Percentiles rank a stretch among this genome's conserved stretches.
These are phyloP conservation scores for Portunus trituberculatus DNA, from an alignment of 1,140 invertebrate species.

Conservation along the genomic window DNA sequence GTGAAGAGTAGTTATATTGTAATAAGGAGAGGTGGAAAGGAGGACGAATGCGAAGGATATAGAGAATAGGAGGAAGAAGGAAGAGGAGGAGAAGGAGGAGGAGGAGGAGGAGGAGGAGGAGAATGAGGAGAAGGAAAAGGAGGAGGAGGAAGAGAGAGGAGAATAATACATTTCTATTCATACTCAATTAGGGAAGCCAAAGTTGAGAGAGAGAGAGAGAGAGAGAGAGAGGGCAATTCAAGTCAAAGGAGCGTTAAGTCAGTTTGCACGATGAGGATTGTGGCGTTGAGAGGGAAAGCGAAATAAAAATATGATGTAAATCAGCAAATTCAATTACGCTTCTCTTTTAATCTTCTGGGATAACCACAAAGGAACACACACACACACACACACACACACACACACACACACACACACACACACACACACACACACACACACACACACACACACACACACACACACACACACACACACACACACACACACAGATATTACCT, in stretches of 20 bases:
- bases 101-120: too few relatives aligned
- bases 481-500: too few relatives aligned
- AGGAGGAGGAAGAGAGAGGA: too few relatives aligned
- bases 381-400: conserved; percentile 25
- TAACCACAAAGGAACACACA: background rate
- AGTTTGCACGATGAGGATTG: background rate
- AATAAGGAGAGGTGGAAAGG: background rate
- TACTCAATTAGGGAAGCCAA: too few relatives aligned
- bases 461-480: too few relatives aligned
- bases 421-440: background rate
- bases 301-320: background rate
- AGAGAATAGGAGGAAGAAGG: background rate
- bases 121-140: too few relatives aligned
- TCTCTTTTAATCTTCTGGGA: background rate
- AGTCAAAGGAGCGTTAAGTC: background rate
- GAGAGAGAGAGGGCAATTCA: too few relatives aligned
- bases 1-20: background rate
- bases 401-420: conserved; percentile 6
- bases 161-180: too few relatives aligned
- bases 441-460: background rate
- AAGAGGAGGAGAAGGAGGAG: background rate
- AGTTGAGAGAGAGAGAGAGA: too few relatives aligned
- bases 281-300: too few relatives aligned
- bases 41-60: background rate
- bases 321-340: background rate